Base-by-base conservation (phyloP, 37 sponge, comb jelly and placozoan species). In the Ianthella basta region DNA sequence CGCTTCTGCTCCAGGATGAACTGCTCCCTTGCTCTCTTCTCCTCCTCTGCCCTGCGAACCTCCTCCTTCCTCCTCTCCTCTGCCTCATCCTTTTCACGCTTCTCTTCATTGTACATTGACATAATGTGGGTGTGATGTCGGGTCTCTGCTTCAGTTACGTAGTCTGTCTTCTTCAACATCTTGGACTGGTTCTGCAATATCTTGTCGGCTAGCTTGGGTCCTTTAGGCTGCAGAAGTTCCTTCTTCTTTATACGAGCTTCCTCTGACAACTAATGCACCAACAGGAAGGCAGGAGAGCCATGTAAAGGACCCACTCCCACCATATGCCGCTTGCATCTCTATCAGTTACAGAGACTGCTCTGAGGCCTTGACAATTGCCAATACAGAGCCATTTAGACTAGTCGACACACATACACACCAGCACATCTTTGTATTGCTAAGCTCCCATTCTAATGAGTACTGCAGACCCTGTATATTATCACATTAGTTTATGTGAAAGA, bases 41-140 rank as follows among this genome's bases (percentile, higher is more conserved):
- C 55, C 44, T 75, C 79, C 44, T 40, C 33, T 6, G 32, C 67
- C 77, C 55, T 61, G 3, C 66, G 55, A 3, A 64, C 83, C 30
- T 15, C 50, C 5, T 83, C 74, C 55, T 8, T 56, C 20, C 29
- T 44, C 40, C 54, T 75, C 56, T 59, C 57, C 66, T 77, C 61
- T 34, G 27, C 70, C 73, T 53, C 53, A 14, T 70, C 70, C 74
- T 84, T 69, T 74, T 84, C 56, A 37, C 39, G 59, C 72, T 86
- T 89, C 77, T 89, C 90, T 14, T 78, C 78, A 27, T 85, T 25
- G 56, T 78, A 89, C 63, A 73, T 13, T 0, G 55, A 56, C 66
- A 60, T 85, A 36, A 73, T 24, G 32, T 67, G 80, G 25, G 56
- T 75, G 14, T 81, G 73, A 0, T 61, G 57, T 15, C 38, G 41